phyloP scores from a whole-genome alignment of 2,797 vertebrate genomes.

The Ispidina lecontei region DNA sequence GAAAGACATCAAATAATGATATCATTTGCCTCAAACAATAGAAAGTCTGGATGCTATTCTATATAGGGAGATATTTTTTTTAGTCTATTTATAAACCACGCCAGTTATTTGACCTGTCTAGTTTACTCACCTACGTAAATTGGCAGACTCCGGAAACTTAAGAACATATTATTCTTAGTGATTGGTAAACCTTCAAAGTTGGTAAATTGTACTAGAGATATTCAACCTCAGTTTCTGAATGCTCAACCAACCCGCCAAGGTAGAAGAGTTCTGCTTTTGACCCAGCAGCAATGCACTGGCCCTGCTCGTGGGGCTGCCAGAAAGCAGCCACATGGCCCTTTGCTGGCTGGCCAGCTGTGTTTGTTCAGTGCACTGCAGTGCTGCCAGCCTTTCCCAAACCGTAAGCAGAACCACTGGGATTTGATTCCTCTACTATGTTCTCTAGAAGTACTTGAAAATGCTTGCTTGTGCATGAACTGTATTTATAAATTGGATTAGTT shows the following conservation, averaged over 20 bases:
- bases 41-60: constrained; percentile 73
- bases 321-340: constrained; percentile 6
- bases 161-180: constrained; percentile 54
- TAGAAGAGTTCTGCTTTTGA: background rate
- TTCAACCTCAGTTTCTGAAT: background rate
- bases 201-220: background rate
- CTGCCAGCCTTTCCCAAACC: background rate
- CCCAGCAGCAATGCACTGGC: background rate
- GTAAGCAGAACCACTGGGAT: background rate
- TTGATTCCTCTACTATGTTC: background rate
- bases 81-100: constrained; percentile 69
- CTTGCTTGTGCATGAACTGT: background rate
- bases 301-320: background rate
- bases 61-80: constrained; percentile 69
- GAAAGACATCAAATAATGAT: constrained; percentile 71
- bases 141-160: constrained; percentile 54
- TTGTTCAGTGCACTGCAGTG: background rate
- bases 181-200: background rate
- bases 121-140: constrained; percentile 67
- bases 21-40: constrained; percentile 74
- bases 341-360: background rate
- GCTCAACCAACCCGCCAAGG: background rate
- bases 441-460: background rate
- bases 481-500: background rate
- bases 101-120: constrained; percentile 67